A percentile compares a stretch with the other conserved stretches of the same genome.
Evolutionary conservation across 1,140 invertebrate genomes (phyloP).

Genomic region (Cylas formicarius): DNA sequence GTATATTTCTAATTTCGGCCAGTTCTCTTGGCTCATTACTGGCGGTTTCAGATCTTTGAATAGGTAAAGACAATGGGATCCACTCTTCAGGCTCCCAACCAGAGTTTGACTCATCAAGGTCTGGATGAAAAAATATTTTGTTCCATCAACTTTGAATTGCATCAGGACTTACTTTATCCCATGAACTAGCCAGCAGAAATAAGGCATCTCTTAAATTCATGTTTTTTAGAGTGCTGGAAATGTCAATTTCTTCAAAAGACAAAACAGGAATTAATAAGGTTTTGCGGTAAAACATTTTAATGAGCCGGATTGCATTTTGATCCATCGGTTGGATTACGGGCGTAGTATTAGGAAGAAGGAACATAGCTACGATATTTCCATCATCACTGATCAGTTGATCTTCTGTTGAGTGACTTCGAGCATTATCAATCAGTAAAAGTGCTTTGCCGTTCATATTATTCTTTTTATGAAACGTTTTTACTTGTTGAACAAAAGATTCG

Average conservation of each 20-base stretch:
- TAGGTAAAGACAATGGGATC: too few species aligned
- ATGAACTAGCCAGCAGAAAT: conserved; percentile 3
- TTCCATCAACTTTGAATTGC: too few species aligned
- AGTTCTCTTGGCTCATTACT: too few species aligned
- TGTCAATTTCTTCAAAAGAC: background rate
- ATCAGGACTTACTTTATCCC: background rate
- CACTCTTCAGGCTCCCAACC: too few species aligned
- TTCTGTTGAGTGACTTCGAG: conserved; percentile 13
- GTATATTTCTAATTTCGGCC: too few species aligned
- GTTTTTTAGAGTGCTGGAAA: background rate
- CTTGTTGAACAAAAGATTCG: conserved; percentile 14
- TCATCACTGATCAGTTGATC: conserved; percentile 15
- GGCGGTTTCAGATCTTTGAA: too few species aligned
- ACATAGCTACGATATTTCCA: conserved; percentile 13
- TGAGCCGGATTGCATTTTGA: conserved; percentile 13
- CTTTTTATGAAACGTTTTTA: conserved; percentile 14
- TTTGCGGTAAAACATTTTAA: conserved; percentile 9
- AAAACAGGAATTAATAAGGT: conserved; percentile 5
- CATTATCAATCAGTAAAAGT: conserved; percentile 23
- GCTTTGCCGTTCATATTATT: conserved; percentile 10
- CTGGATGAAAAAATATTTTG: too few species aligned
- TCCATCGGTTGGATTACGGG: conserved; percentile 14
- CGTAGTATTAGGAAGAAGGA: conserved; percentile 13
- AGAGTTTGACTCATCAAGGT: too few species aligned
- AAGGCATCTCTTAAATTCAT: background rate